Conservation (phyloP, 2,797 vertebrate genomes). For the Cyprinella venusta region DNA sequence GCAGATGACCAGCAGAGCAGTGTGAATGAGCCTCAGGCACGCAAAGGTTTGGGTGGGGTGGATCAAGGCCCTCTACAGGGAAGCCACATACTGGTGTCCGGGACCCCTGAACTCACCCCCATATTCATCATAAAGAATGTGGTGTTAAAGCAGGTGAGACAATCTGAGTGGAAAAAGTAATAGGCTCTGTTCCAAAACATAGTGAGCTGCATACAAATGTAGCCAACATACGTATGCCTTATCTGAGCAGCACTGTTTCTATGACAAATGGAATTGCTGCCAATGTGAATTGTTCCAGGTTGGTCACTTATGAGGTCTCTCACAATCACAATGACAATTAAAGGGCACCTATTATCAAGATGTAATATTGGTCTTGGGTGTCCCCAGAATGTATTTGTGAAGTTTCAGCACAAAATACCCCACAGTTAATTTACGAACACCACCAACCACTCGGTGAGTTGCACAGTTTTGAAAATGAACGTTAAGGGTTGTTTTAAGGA, state of each 20-base stretch:
- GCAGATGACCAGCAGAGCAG: conserved; percentile 66
- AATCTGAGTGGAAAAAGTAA: background rate
- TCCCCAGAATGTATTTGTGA: no score
- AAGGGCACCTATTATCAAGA: no score
- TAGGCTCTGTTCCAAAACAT: background rate
- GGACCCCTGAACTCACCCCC: conserved; percentile 52
- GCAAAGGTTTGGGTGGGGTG: background rate
- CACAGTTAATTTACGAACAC: no score
- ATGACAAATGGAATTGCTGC: background rate
- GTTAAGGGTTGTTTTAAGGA: no score
- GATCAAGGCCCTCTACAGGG: conserved; percentile 44
- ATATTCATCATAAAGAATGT: conserved; percentile 70
- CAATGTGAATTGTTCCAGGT: background rate
- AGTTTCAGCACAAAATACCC: no score
- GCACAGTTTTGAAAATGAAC: no score
- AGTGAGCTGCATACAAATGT: background rate
- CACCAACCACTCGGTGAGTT: no score
- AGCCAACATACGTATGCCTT: background rate
- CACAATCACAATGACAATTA: background rate
- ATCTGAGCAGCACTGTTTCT: background rate
- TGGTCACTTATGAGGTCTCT: background rate
- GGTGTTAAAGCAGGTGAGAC: conserved; percentile 68
- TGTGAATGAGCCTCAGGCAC: conserved; percentile 53
- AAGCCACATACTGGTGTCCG: conserved; percentile 44
- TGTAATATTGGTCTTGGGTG: no score